A percentile compares a stretch with the other conserved stretches of the same genome.
Evolutionary conservation across 2,113 vertebrate genomes (phyloP).

Genomic region (Phylloscopus trochiloides): DNA sequence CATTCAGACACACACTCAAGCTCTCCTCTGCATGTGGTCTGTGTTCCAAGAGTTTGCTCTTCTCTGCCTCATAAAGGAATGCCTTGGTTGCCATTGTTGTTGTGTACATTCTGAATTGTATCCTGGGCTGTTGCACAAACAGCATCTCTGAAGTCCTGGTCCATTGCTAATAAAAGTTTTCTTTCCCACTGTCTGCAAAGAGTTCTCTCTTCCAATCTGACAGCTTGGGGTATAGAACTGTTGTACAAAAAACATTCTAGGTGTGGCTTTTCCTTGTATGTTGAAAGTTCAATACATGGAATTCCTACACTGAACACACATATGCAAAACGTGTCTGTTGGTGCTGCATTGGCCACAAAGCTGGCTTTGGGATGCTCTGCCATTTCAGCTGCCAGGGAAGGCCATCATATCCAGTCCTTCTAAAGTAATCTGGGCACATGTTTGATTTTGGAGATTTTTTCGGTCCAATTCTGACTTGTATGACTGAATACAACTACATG

Average conservation of each 20-base stretch:
- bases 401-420: background rate
- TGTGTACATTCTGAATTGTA: background rate
- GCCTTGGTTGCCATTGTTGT: background rate
- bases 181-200: background rate
- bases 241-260: background rate
- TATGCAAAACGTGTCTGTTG: background rate
- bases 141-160: background rate
- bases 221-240: background rate
- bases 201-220: background rate
- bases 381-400: background rate
- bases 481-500: background rate
- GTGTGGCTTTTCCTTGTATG: background rate
- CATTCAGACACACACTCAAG: background rate
- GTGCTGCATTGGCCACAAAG: background rate
- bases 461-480: background rate
- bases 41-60: background rate
- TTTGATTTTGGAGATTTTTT: background rate
- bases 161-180: background rate
- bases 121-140: background rate
- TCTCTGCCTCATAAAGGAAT: background rate
- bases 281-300: background rate
- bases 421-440: background rate
- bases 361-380: background rate
- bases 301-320: background rate
- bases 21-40: background rate